phyloP scores from a whole-genome alignment of 2,113 vertebrate genomes.

The Talpa occidentalis region DNA sequence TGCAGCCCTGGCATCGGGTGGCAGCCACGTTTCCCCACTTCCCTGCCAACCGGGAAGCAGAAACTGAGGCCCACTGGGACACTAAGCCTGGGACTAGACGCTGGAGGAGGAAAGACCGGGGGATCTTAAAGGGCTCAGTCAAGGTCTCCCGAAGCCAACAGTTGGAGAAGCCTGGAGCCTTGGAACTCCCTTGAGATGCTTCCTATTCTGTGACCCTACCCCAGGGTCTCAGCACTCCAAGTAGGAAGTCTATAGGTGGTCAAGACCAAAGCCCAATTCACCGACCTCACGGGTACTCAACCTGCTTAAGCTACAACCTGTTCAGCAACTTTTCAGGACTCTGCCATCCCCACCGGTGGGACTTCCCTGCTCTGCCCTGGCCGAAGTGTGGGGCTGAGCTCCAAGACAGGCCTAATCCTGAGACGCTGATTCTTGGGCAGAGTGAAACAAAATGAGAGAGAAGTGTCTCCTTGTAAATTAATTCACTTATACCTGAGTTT shows the following conservation, averaged over 20 bases:
- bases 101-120: not conserved
- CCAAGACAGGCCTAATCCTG: not conserved
- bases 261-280: too few relatives aligned
- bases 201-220: not conserved
- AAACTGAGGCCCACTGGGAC: not conserved
- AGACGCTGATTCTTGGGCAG: not conserved
- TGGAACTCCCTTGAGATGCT: not conserved
- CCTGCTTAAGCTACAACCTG: not conserved
- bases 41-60: not conserved
- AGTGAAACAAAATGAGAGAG: not conserved
- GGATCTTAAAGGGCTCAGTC: not conserved
- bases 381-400: not conserved
- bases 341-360: too few relatives aligned
- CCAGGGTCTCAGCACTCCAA: not conserved
- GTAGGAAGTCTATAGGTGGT: not conserved
- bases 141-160: not conserved
- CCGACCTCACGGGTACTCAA: rapidly evolving
- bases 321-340: not conserved
- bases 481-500: not conserved
- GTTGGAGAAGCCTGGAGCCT: not conserved
- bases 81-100: not conserved
- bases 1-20: not conserved
- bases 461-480: not conserved
- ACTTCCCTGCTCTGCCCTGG: not conserved
- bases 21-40: not conserved